Evolutionary conservation across 2,888 invertebrate genomes (phyloP).

Genomic region (Mystacides longicornis): DNA sequence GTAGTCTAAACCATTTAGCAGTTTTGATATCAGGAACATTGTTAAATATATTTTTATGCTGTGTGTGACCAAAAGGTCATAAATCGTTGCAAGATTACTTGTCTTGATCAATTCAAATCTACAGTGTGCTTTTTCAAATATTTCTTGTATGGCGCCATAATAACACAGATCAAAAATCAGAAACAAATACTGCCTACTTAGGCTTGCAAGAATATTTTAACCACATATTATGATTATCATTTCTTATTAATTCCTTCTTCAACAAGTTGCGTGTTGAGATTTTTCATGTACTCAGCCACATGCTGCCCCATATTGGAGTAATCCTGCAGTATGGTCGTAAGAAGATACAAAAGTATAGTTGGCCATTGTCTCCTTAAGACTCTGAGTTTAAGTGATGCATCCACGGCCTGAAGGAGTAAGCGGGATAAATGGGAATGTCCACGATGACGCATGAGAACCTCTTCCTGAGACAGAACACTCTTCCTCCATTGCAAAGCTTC

Average conservation of each 20-base stretch:
- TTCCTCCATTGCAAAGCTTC: conserved; percentile 78
- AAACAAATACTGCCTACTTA: too few species aligned
- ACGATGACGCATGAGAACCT: conserved; percentile 63
- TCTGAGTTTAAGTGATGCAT: conserved; percentile 69
- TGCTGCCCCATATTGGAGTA: conserved; percentile 76
- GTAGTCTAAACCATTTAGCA: too few species aligned
- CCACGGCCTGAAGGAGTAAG: conserved; percentile 65
- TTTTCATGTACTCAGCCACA: conserved; percentile 59
- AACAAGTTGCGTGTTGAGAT: conserved; percentile 40
- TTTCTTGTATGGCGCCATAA: too few species aligned
- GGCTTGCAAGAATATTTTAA: too few species aligned
- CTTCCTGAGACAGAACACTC: conserved; percentile 55
- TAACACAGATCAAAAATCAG: too few species aligned
- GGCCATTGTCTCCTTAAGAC: conserved; percentile 73
- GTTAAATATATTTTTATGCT: too few species aligned
- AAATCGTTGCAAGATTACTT: too few species aligned
- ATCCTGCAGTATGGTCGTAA: conserved; percentile 69
- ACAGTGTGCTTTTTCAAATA: too few species aligned
- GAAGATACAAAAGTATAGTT: conserved; percentile 64
- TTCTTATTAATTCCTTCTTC: conserved; percentile 13
- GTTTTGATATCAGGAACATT: too few species aligned
- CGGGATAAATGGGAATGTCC: conserved; percentile 63
- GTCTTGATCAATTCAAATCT: too few species aligned
- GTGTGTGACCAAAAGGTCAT: too few species aligned
- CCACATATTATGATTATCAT: too few species aligned